These are phyloP conservation scores for Tanypteryx hageni DNA, from an alignment of 2,888 invertebrate species.

Conservation along the genomic window DNA sequence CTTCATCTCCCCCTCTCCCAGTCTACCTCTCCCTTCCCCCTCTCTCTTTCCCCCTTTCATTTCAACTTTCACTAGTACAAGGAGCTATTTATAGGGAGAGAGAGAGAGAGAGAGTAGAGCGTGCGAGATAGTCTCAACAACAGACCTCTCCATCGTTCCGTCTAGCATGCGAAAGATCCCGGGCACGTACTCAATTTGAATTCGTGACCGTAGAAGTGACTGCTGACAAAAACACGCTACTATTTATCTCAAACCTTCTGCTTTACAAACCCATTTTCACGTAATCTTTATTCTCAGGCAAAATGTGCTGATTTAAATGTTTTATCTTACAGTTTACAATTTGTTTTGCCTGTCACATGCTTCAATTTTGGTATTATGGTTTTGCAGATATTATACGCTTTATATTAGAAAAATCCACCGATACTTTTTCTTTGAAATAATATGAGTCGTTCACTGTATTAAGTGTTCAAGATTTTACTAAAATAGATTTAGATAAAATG, in stretches of 20 bases:
- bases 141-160: not conserved
- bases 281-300: not conserved
- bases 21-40: not conserved
- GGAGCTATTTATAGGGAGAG: not conserved
- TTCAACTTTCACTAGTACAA: not conserved
- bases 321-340: not conserved
- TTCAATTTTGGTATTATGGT: too few species aligned
- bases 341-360: too few species aligned
- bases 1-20: too few species aligned
- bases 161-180: not conserved
- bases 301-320: not conserved
- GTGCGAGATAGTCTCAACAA: not conserved
- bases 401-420: too few species aligned
- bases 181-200: conserved; percentile 6
- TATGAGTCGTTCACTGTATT: too few species aligned
- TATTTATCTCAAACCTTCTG: not conserved
- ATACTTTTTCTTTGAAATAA: too few species aligned
- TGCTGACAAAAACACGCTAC: not conserved
- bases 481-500: too few species aligned
- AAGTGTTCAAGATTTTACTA: too few species aligned
- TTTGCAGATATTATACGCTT: too few species aligned
- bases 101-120: too few species aligned
- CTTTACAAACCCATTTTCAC: not conserved
- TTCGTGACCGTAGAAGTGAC: conserved; percentile 15
- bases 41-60: too few species aligned